phyloP scores from a whole-genome alignment of 2,888 invertebrate species.

The Troglohyphantes excavatus region DNA sequence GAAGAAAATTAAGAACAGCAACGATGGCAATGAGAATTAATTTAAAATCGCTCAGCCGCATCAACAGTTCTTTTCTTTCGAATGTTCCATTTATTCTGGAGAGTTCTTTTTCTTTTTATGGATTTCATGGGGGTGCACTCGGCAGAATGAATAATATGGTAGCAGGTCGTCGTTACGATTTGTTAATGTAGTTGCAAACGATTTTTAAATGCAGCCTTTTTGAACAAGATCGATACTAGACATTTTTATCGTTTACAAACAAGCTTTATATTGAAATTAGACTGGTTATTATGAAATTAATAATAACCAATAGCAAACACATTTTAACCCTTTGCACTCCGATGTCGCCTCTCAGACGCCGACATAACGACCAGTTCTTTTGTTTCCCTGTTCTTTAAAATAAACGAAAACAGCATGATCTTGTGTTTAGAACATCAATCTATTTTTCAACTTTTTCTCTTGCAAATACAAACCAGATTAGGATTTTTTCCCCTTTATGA shows the following conservation, averaged over 20 bases:
- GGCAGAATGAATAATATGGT: conserved; percentile 12
- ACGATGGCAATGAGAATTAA: conserved; percentile 58
- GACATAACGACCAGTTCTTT: too few species aligned
- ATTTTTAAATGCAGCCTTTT: conserved; percentile 21
- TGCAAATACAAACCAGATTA: too few species aligned
- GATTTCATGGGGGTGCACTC: neutral
- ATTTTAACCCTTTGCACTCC: too few species aligned
- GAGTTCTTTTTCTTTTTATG: conserved; percentile 39
- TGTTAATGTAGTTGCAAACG: conserved; percentile 53
- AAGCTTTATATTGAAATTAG: neutral
- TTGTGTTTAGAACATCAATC: too few species aligned
- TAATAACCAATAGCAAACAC: too few species aligned
- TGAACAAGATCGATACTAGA: neutral
- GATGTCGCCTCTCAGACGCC: too few species aligned
- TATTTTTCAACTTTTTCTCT: too few species aligned
- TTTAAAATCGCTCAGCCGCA: conserved; percentile 59
- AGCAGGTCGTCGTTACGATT: conserved; percentile 41
- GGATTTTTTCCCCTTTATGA: too few species aligned
- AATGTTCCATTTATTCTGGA: conserved; percentile 39
- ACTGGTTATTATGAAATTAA: too few species aligned
- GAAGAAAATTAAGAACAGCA: conserved; percentile 60
- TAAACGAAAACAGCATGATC: too few species aligned
- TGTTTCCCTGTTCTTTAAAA: too few species aligned
- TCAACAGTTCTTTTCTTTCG: conserved; percentile 55
- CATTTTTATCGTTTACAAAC: neutral